Base-by-base conservation (phyloP, 2,888 invertebrate species). In the Spicauda simplicius region DNA sequence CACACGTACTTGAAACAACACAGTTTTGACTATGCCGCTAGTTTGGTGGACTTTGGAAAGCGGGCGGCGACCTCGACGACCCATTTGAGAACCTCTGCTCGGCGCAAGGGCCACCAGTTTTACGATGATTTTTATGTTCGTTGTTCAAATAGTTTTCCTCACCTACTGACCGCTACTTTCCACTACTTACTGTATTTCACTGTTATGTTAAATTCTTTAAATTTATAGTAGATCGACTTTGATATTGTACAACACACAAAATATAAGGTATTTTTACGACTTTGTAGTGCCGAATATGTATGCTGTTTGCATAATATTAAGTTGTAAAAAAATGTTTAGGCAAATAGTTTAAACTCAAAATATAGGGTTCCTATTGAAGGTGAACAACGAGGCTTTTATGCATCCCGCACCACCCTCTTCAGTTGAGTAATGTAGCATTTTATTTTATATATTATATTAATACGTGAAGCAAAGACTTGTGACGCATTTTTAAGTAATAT, bases 31-130 rank as follows among this genome's bases (percentile, higher is more conserved):
- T 63, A 55, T 56, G 63, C 25, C 18, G 63, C 25, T 19, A 64
- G 64, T 60, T 56, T 45, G 58, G 59, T 63, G 61, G 25, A 25
- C 25, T 58, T 59, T 63, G 58, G 58, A 65, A 59, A 65, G 64
- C 53, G 64, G 18, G 19, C 50, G 16, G 50, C 74, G 75, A 71
- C 72, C 74, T 74, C 69, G 19, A 2, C 50, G 25, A 37, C 63
- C 64, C 33, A 57, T 59, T 60, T 62, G 54, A 57, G 57, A 61
- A 63, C 59, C 68, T 33, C 59, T 53, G 55, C 50, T 33, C 25
- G 5, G 25, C 25, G 25, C 59, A 59, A 69, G 69, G 61, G 61
- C 65, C 65, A 58, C 61, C 52, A 66, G 64, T 65, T 65, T 65
- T 58, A 65, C 64, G 64, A 58, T 45, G 58, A 65, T 59, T 59